Percentiles rank a stretch among this genome's conserved stretches.
Conservation (phyloP, 2,888 invertebrate genomes). For the Dolichomitus sp. region DNA sequence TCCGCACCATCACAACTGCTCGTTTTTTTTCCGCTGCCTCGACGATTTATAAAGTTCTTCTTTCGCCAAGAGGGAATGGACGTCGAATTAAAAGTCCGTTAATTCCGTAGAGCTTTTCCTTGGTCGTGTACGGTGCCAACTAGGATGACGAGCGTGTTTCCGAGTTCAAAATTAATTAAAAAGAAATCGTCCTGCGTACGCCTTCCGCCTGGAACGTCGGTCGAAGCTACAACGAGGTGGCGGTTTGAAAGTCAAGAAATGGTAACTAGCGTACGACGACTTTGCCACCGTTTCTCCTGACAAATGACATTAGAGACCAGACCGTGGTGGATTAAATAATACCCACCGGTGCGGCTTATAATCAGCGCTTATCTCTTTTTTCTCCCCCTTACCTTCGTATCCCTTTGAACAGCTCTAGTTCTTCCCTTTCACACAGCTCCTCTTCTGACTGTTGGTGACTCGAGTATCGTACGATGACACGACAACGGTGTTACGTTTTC, state of each 20-base stretch:
- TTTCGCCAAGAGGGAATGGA: constrained; percentile 25
- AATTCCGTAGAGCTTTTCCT: constrained; percentile 49
- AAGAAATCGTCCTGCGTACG: constrained; percentile 30
- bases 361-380: constrained; percentile 33
- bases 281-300: constrained; percentile 24
- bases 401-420: background rate
- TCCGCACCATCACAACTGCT: background rate
- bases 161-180: constrained; percentile 58
- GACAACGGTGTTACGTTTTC: constrained; percentile 14
- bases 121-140: constrained; percentile 22
- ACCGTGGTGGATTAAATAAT: constrained; percentile 51
- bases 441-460: constrained; percentile 6
- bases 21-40: constrained; percentile 24
- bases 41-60: constrained; percentile 58
- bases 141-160: constrained; percentile 47
- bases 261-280: constrained; percentile 7
- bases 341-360: constrained; percentile 47
- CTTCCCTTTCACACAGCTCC: constrained; percentile 3
- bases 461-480: background rate
- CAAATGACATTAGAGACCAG: constrained; percentile 25
- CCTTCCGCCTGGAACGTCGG: background rate
- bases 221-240: background rate
- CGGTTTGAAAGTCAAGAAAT: background rate
- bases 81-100: constrained; percentile 64
- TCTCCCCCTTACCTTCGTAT: background rate